Evolutionary conservation across 2,888 invertebrate genomes (phyloP).

Genomic region (Lochmaea capreae): DNA sequence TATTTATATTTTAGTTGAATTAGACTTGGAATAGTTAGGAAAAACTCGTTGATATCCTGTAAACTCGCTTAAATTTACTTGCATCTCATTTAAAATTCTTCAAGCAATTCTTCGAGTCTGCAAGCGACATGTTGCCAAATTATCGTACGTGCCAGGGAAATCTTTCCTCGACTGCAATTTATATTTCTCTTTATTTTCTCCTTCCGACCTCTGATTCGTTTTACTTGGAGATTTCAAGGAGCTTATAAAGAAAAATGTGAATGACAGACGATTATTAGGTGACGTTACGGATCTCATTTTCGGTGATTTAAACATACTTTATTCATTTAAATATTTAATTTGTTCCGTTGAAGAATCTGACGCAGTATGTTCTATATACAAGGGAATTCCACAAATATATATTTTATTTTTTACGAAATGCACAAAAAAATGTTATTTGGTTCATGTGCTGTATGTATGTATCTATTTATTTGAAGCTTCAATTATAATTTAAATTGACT

Average conservation of each 20-base stretch:
- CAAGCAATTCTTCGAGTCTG: constrained; percentile 33
- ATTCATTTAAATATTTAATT: not conserved
- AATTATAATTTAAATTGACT: no score
- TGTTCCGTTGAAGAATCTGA: not conserved
- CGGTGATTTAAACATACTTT: not conserved
- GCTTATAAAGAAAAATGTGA: constrained; percentile 11
- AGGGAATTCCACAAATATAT: no score
- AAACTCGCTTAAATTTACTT: constrained; percentile 34
- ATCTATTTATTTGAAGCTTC: no score
- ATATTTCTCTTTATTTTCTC: constrained; percentile 37
- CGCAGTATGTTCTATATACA: not conserved
- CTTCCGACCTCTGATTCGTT: constrained; percentile 21
- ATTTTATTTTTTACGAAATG: no score
- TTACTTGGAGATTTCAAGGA: constrained; percentile 7
- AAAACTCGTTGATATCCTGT: constrained; percentile 6
- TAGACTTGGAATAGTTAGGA: not conserved
- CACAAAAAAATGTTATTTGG: no score
- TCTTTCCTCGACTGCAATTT: constrained; percentile 35
- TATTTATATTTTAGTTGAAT: not conserved
- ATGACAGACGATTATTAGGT: constrained; percentile 19
- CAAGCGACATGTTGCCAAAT: constrained; percentile 46
- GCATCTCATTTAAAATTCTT: constrained; percentile 34
- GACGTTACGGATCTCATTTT: not conserved
- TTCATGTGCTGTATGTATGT: no score
- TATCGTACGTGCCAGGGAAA: constrained; percentile 43